Evolutionary conservation across 37 sponge, comb jelly and placozoan species (phyloP), one percentile per base, ranked within the genome.

Genomic region (Beroe forskalii): DNA sequence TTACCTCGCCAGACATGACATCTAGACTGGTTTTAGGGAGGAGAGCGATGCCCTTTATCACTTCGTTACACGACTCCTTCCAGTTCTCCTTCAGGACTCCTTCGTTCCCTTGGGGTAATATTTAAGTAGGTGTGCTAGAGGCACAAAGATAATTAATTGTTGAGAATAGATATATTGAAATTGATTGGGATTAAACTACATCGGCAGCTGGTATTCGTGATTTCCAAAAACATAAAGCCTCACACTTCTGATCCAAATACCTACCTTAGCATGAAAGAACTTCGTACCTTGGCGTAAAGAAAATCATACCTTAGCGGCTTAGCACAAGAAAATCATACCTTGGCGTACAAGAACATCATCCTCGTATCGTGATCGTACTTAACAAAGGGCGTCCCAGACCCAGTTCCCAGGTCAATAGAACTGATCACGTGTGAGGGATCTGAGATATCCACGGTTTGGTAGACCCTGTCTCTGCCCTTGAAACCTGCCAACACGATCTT

Each of bases 1-100:
- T 33, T 80, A 80, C 86, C 86, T 80, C 86, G 40, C 86, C 86
- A 6, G 44, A 12, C 86, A 80, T 80, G 35, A 80, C 86, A 42
- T 80, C 40, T 6, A 80, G 55, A 25, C 28, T 80, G 12, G 86
- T 33, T 41, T 80, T 80, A 9, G 86, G 86, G 8, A 48, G 48
- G 1, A 80, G 86, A 1, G 86, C 48, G 3, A 44, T 44, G 14
- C 86, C 86, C 55, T 80, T 80, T 43, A 80, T 80, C 27, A 44
- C 55, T 6, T 80, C 55, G 23, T 44, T 44, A 44, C 44, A 41
- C 41, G 20, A n/a, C 55, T 80, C 86, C 28, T 80, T 80, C 41
- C 86, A 38, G 86, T 80, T 80, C 28, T 80, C 86, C 55, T 80
- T 80, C 12, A 80, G 40, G 20, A 38, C 40, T 24, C 86, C 86